These are phyloP conservation scores for Stenopsyche tienmushanensis DNA, from an alignment of 1,140 invertebrate species.

Conservation along the genomic window DNA sequence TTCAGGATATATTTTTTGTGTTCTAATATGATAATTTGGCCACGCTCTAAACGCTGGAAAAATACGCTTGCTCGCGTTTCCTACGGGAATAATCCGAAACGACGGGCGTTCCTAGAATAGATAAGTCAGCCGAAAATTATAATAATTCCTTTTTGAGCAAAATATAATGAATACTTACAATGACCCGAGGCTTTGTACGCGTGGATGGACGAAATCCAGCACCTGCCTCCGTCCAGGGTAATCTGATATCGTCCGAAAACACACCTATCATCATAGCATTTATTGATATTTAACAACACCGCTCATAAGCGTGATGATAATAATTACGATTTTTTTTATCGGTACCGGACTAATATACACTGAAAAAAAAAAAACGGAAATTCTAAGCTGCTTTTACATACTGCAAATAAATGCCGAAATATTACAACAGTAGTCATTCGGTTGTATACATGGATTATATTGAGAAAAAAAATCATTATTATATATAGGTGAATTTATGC, in stretches of 20 bases:
- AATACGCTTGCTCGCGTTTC: not conserved
- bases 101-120: slow-evolving; percentile 8
- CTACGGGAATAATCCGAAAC: not conserved
- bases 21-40: no score
- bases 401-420: not conserved
- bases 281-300: slow-evolving; percentile 22
- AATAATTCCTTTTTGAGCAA: slow-evolving; percentile 24
- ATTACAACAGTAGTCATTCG: not conserved
- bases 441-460: not conserved
- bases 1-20: no score
- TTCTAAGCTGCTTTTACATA: not conserved
- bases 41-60: no score
- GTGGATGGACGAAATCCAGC: not conserved
- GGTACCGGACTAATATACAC: not conserved
- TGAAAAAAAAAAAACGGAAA: not conserved
- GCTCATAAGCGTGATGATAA: slow-evolving; percentile 10
- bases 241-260: slow-evolving; percentile 24
- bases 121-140: slow-evolving; percentile 32
- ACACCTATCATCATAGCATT: slow-evolving; percentile 24
- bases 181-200: slow-evolving; percentile 1
- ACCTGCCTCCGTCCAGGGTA: slow-evolving; percentile 12
- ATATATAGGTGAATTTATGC: no score
- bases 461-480: not conserved
- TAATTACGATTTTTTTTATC: not conserved
- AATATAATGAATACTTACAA: slow-evolving; percentile 10